Percentiles rank a stretch among this genome's conserved stretches.
Conservation (phyloP, 2,888 invertebrate genomes). For the Halictus ligatus region DNA sequence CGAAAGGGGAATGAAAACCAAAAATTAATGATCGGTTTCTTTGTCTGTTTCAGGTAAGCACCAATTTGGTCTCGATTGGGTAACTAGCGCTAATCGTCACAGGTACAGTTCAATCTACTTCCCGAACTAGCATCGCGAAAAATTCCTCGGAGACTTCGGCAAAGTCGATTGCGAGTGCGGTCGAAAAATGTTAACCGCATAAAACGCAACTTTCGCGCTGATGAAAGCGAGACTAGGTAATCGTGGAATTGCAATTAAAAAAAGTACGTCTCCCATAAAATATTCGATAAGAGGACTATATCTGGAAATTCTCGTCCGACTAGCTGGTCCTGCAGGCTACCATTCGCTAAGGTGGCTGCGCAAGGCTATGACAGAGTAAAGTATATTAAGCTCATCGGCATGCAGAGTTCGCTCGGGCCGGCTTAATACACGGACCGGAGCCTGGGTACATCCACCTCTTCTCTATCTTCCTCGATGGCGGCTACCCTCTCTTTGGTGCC, state of each 20-base stretch:
- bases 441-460: conserved; percentile 65
- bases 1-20: no score
- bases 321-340: conserved; percentile 39
- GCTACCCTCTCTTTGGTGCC: conserved; percentile 51
- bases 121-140: neutral
- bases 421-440: conserved; percentile 77
- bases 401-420: conserved; percentile 78
- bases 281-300: conserved; percentile 37
- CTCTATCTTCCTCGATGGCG: conserved; percentile 40
- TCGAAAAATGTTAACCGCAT: neutral
- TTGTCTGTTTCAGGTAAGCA: conserved; percentile 79
- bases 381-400: conserved; percentile 82
- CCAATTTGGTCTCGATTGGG: conserved; percentile 27
- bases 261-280: conserved; percentile 19
- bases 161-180: neutral
- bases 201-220: neutral
- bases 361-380: conserved; percentile 79
- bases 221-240: conserved; percentile 4
- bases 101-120: conserved; percentile 43
- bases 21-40: neutral
- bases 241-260: conserved; percentile 30
- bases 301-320: conserved; percentile 54
- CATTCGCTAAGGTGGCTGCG: conserved; percentile 64
- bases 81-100: conserved; percentile 38
- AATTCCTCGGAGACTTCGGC: neutral